These are phyloP conservation scores for Erebia palarica DNA, from an alignment of 2,888 invertebrate genomes.

Conservation along the genomic window DNA sequence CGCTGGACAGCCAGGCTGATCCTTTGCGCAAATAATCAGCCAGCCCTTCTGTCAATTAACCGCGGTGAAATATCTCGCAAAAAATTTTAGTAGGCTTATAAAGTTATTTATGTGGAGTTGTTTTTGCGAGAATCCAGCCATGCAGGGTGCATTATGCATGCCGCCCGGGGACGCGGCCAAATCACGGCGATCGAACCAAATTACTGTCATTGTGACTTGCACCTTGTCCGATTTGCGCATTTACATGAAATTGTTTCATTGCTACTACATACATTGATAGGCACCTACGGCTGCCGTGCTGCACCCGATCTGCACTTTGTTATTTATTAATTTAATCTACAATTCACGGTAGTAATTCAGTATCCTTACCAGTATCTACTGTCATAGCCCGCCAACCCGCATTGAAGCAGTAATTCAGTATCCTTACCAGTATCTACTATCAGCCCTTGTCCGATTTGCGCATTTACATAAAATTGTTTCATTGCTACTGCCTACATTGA, in stretches of 20 bases:
- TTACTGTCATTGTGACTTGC: slow-evolving; percentile 50
- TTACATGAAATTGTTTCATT: slow-evolving; percentile 46
- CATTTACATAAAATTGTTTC: too few relatives aligned
- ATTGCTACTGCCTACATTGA: too few relatives aligned
- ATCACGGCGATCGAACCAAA: slow-evolving; percentile 48
- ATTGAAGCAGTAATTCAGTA: too few relatives aligned
- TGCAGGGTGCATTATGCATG: slow-evolving; percentile 14
- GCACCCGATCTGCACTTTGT: background rate
- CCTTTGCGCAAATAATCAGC: too few relatives aligned
- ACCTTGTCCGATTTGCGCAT: slow-evolving; percentile 43
- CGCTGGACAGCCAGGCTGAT: too few relatives aligned
- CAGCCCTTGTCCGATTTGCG: too few relatives aligned
- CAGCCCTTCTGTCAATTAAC: too few relatives aligned
- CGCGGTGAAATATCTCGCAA: too few relatives aligned
- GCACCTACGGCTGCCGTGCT: background rate
- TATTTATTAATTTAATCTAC: background rate
- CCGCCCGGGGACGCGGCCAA: slow-evolving; percentile 41
- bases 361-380: too few relatives aligned
- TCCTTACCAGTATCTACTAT: too few relatives aligned
- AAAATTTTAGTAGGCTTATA: background rate
- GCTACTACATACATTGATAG: slow-evolving; percentile 19
- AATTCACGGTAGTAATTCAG: too few relatives aligned
- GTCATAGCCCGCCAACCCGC: too few relatives aligned
- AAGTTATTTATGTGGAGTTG: background rate
- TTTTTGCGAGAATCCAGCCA: background rate